Percentiles rank a stretch among this genome's conserved stretches.
Conservation (phyloP, 2,797 vertebrate species). For the Tenualosa ilisha region DNA sequence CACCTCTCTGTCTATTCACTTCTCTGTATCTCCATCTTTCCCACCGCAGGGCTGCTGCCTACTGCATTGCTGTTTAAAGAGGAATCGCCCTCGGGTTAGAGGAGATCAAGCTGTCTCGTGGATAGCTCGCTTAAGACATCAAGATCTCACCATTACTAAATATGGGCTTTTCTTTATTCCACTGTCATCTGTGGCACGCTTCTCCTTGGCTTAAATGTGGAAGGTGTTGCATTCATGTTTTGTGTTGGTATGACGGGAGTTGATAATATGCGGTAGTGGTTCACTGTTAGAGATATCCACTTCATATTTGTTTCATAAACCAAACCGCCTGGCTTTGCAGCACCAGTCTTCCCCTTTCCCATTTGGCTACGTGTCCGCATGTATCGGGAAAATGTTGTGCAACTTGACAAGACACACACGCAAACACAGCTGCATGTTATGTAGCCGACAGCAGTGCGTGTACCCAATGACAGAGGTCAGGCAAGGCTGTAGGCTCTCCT, state of each 20-base stretch:
- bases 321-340: not conserved
- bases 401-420: not conserved
- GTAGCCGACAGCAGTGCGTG: conserved; percentile 43
- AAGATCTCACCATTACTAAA: not conserved
- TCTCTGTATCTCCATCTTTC: not conserved
- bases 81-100: not conserved
- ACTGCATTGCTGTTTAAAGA: not conserved
- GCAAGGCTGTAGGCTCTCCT: not conserved
- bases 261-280: not conserved
- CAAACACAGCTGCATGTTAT: conserved; percentile 55
- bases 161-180: not conserved
- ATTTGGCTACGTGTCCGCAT: not conserved
- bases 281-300: not conserved
- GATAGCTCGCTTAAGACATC: not conserved
- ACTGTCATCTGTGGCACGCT: not conserved
- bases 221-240: not conserved
- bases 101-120: not conserved
- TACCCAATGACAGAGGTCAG: conserved; percentile 45
- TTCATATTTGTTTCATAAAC: not conserved
- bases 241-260: not conserved
- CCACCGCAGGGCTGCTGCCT: not conserved
- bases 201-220: not conserved
- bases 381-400: not conserved
- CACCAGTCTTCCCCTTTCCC: not conserved
- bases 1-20: not conserved